Conservation (phyloP, 2,797 vertebrate genomes). For the Poecilia wingei region DNA sequence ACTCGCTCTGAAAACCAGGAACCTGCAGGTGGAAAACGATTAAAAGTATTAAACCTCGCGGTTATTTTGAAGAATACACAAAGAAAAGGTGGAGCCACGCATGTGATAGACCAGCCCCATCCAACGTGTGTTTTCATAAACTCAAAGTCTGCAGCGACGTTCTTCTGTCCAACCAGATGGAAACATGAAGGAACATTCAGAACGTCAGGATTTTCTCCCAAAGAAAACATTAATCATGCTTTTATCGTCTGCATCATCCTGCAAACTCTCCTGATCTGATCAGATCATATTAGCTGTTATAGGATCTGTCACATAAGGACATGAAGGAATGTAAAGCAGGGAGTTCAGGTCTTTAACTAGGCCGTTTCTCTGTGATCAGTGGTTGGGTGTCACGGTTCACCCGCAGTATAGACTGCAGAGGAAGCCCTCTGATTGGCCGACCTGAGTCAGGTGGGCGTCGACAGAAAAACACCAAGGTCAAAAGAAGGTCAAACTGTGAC, state of each 20-base stretch:
- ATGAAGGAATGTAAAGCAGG: neutral
- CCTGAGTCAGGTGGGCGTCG: conserved; percentile 9
- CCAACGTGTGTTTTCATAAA: neutral
- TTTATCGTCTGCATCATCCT: neutral
- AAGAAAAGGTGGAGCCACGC: too few species aligned
- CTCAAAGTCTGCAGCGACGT: neutral
- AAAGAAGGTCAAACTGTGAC: conserved; percentile 9
- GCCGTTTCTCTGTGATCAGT: conserved; percentile 20
- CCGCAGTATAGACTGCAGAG: conserved; percentile 33
- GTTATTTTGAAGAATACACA: too few species aligned
- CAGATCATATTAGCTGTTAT: too few species aligned
- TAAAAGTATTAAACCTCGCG: too few species aligned
- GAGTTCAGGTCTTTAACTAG: conserved; percentile 7
- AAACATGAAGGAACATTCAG: neutral
- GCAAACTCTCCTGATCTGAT: neutral
- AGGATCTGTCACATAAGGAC: neutral
- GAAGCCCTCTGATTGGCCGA: neutral
- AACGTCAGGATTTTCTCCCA: neutral
- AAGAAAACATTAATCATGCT: neutral
- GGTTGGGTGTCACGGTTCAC: conserved; percentile 20
- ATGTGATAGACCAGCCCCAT: too few species aligned
- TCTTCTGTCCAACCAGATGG: neutral
- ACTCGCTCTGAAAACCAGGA: too few species aligned
- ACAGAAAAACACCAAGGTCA: neutral
- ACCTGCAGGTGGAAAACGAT: too few species aligned